Percentiles rank a stretch among this genome's conserved stretches.
Conservation (phyloP, 64 coral and sea anemone genomes). For the Porites lutea region DNA sequence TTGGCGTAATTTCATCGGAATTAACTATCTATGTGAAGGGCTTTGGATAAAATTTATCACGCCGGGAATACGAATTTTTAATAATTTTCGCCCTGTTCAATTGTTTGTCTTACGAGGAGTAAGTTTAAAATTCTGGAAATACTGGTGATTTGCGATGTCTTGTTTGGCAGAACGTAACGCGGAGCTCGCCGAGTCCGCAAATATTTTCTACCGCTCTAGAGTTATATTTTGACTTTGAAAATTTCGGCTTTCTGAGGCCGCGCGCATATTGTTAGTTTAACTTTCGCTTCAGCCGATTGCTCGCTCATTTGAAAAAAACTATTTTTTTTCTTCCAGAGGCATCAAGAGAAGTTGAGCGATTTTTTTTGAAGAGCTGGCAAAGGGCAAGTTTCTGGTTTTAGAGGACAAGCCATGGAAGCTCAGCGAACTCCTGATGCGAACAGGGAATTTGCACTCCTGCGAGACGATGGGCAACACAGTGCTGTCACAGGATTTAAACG, state of each 20-base stretch:
- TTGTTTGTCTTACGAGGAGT: constrained; percentile 36
- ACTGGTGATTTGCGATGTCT: not conserved
- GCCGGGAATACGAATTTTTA: constrained; percentile 33
- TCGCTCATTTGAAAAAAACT: constrained; percentile 43
- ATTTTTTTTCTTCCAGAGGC: constrained; percentile 20
- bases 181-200: not conserved
- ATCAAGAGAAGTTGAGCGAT: not conserved
- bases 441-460: constrained; percentile 59
- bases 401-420: constrained; percentile 53
- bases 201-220: constrained; percentile 40
- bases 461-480: constrained; percentile 60
- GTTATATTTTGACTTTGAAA: constrained; percentile 44
- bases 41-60: constrained; percentile 56
- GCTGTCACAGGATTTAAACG: constrained; percentile 49
- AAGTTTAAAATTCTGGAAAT: constrained; percentile 20
- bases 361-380: constrained; percentile 29
- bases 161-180: constrained; percentile 18
- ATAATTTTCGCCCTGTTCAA: constrained; percentile 36
- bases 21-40: constrained; percentile 58
- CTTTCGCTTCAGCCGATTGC: constrained; percentile 43
- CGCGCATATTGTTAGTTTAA: constrained; percentile 47
- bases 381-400: constrained; percentile 53
- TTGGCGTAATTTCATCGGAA: constrained; percentile 68
- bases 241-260: constrained; percentile 35
- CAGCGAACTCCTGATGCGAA: constrained; percentile 25